Evolutionary conservation across 2,797 vertebrate genomes (phyloP).

Genomic region (Microhierax caerulescens): DNA sequence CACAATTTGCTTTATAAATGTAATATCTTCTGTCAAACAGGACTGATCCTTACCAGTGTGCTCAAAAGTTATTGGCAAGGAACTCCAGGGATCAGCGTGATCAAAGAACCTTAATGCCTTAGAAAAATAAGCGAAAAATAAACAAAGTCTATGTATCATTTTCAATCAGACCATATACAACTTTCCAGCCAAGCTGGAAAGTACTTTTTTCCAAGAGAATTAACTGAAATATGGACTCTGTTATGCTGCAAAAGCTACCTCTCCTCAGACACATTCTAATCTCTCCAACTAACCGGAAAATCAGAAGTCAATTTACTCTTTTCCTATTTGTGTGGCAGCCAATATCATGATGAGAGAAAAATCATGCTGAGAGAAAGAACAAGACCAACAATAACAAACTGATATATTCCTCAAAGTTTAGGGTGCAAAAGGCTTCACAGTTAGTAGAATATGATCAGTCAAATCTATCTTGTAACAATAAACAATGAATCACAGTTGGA

Average conservation of each 20-base stretch:
- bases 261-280: background rate
- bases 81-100: background rate
- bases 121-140: slow-evolving; percentile 44
- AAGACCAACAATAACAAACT: slow-evolving; percentile 47
- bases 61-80: background rate
- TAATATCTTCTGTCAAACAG: background rate
- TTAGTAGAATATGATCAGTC: slow-evolving; percentile 7
- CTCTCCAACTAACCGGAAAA: background rate
- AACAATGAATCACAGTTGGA: slow-evolving; percentile 24
- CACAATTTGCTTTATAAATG: background rate
- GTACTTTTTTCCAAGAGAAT: background rate
- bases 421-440: slow-evolving; percentile 62
- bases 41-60: background rate
- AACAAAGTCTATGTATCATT: background rate
- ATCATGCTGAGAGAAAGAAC: slow-evolving; percentile 11
- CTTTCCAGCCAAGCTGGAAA: background rate
- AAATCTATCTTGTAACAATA: slow-evolving; percentile 56
- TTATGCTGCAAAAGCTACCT: background rate
- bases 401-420: slow-evolving; percentile 34
- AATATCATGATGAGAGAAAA: slow-evolving; percentile 10
- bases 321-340: slow-evolving; percentile 10
- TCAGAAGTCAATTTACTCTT: slow-evolving; percentile 10
- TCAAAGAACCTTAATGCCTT: slow-evolving; percentile 23
- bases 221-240: background rate
- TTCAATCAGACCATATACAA: background rate